Evolutionary conservation across 2,888 invertebrate species (phyloP), one percentile per base, ranked within the genome.

Genomic region (Rotaria socialis): DNA sequence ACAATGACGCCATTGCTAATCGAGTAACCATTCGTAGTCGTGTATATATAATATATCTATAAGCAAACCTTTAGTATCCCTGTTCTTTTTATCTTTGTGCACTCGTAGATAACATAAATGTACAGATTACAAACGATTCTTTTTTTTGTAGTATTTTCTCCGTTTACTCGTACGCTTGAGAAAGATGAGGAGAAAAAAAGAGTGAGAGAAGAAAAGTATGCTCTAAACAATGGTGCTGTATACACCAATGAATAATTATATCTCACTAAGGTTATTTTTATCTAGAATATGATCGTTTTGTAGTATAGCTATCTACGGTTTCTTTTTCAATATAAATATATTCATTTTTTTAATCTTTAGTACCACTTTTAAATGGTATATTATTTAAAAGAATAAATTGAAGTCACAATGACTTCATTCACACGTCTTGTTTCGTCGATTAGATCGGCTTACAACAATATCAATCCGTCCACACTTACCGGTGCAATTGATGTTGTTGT

Each of bases 401-500:
- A 67, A 27, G 67, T 67, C 67, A 67, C 19, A 47, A 75, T 43
- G 75, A 75, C 47, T 41, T 41, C 41, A 24, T 24, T 75, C 4
- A 27, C 27, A 27, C n/a, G 67, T 27, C 2, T 67, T 14, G 16
- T 67, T 67, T 27, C 27, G 2, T 8, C 67, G 16, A 11, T 67
- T 4, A n/a, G 19, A 67, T 27, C 67, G 10, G 67, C 16, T 27
- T 67, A 67, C 10, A 67, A 67, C 14, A 67, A n/a, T 67, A 67
- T 67, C 27, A 67, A 67, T 67, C 67, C 67, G 67, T 67, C 67
- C n/a, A 67, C 67, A 27, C 35, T 67, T 27, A 67, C 67, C 55
- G 87, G 87, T 43, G 87, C 99, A 89, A 99, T 99, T 89, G 99
- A 99, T 92, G 97, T 99, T 85, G 94, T 99, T 88, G 96, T 97